Conservation (phyloP, 64 coral and sea anemone genomes). For the Orbicella faveolata region DNA sequence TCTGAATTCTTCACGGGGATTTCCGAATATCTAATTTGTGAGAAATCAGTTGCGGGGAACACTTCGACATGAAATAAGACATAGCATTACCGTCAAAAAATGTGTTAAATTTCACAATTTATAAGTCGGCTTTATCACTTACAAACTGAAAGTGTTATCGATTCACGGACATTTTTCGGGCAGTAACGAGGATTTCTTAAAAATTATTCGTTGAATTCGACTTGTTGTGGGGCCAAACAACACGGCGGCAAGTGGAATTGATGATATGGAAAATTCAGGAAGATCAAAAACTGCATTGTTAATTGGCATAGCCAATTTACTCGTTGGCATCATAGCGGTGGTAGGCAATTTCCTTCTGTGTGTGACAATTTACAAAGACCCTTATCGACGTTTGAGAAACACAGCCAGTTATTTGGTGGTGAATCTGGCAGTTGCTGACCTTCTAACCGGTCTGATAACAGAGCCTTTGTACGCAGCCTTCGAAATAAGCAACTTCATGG, state of each 20-base stretch:
- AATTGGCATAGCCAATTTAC: background rate
- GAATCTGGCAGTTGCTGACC: conserved; percentile 12
- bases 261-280: conserved; percentile 1
- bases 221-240: background rate
- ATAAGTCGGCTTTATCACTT: background rate
- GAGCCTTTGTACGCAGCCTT: conserved; percentile 15
- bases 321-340: conserved; percentile 1
- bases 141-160: no score
- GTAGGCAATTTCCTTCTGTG: background rate
- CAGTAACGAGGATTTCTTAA: no score
- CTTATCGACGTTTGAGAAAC: background rate
- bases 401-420: conserved; percentile 12
- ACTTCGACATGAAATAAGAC: background rate
- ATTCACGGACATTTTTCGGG: no score
- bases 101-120: background rate
- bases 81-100: background rate
- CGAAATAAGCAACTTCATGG: conserved; percentile 33
- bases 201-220: background rate
- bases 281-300: background rate
- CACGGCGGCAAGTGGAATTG: background rate
- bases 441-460: conserved; percentile 12
- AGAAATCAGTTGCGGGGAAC: background rate
- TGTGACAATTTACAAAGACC: conserved; percentile 16
- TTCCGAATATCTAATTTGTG: background rate
- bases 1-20: background rate